A percentile compares a stretch with the other conserved stretches of the same genome.
These are phyloP conservation scores for Tinea trinotella DNA, from an alignment of 2,888 invertebrate species.

Conservation along the genomic window DNA sequence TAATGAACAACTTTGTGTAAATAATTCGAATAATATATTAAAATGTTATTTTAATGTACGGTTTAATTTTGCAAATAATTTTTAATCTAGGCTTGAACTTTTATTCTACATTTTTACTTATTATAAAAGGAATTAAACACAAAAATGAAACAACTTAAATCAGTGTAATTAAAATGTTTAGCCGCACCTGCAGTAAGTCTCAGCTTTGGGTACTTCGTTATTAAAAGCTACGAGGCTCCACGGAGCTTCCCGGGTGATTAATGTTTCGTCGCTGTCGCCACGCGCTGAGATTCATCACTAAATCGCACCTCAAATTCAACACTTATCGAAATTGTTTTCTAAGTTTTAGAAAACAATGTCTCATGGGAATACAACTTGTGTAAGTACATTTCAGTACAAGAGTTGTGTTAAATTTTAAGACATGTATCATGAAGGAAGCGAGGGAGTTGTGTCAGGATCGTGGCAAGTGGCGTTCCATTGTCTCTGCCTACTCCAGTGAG, in stretches of 20 bases:
- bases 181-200: conserved; percentile 18
- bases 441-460: too few relatives aligned
- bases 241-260: conserved; percentile 13
- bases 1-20: too few relatives aligned
- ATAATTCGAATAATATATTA: too few relatives aligned
- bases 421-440: too few relatives aligned
- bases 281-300: not conserved
- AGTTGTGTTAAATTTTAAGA: too few relatives aligned
- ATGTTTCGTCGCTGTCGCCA: conserved; percentile 14
- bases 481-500: too few relatives aligned
- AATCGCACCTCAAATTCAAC: conserved; percentile 5
- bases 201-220: conserved; percentile 8
- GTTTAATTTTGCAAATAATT: too few relatives aligned
- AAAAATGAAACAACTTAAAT: not conserved
- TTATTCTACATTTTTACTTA: not conserved
- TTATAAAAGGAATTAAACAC: not conserved
- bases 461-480: too few relatives aligned
- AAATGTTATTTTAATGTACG: too few relatives aligned
- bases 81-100: too few relatives aligned
- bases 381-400: too few relatives aligned
- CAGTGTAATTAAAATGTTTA: conserved; percentile 19
- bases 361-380: too few relatives aligned
- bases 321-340: not conserved
- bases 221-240: conserved; percentile 16
- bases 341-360: not conserved